phyloP scores from a whole-genome alignment of 2,113 vertebrate genomes.

The Rhinolophus ferrumequinum region DNA sequence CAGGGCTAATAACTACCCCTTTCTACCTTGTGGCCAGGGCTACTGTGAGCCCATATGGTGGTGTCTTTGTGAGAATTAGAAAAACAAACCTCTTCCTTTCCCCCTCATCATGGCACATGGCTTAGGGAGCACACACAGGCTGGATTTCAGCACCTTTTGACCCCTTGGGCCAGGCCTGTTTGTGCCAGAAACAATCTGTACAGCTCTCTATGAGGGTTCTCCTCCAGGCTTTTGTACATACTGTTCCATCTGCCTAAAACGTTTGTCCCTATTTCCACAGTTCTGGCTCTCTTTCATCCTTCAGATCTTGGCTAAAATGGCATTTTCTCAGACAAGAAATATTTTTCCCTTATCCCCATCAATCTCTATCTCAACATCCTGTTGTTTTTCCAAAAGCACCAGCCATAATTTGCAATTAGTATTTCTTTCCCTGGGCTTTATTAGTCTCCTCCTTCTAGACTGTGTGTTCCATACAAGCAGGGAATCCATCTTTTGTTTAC shows the following conservation, averaged over 20 bases:
- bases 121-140: neutral
- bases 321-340: neutral
- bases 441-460: neutral
- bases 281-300: neutral
- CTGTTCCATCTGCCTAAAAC: neutral
- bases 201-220: neutral
- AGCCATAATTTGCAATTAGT: neutral
- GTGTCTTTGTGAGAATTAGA: neutral
- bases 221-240: neutral
- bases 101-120: neutral
- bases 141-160: neutral
- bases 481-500: neutral
- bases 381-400: neutral
- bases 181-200: neutral
- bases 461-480: neutral
- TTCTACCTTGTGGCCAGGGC: neutral
- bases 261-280: neutral
- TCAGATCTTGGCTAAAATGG: neutral
- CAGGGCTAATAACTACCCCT: neutral
- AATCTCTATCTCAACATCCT: neutral
- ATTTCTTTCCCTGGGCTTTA: neutral
- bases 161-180: neutral
- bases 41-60: neutral
- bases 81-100: neutral
- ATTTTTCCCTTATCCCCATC: neutral